A percentile compares a stretch with the other conserved stretches of the same genome.
Evolutionary conservation across 1,140 invertebrate species (phyloP).

Genomic region (Melanaphis sacchari): DNA sequence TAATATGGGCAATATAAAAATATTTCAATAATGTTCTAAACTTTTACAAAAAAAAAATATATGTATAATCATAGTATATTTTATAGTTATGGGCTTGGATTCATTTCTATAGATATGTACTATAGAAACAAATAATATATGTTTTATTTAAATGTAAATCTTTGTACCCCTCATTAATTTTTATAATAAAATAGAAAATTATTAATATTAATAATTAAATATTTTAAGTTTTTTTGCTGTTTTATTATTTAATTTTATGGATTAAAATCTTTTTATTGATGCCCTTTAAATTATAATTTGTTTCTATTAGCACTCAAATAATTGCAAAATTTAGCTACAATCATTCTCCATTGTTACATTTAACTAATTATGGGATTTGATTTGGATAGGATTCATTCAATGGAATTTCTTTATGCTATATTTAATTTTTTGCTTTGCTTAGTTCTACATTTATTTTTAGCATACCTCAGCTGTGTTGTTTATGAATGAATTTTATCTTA

Average conservation of each 20-base stretch:
- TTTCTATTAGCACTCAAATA: slow-evolving; percentile 2
- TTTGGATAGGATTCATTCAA: neutral
- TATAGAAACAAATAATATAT: slow-evolving; percentile 22
- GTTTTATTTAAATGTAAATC: slow-evolving; percentile 24
- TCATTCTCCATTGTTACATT: neutral
- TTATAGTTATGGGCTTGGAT: neutral
- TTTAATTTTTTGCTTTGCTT: neutral
- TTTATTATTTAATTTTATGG: slow-evolving; percentile 11
- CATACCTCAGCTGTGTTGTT: neutral
- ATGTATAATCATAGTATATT: neutral
- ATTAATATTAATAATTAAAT: slow-evolving; percentile 36
- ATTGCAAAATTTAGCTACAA: neutral
- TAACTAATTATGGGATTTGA: neutral
- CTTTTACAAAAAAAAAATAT: slow-evolving; percentile 5
- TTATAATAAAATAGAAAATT: slow-evolving; percentile 31
- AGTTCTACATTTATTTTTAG: neutral
- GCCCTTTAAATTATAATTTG: neutral
- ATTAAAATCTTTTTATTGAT: neutral
- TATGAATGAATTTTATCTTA: neutral
- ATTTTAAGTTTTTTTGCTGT: slow-evolving; percentile 35
- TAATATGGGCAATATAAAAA: slow-evolving; percentile 31
- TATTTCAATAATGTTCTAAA: slow-evolving; percentile 39
- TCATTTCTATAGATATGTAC: slow-evolving; percentile 22
- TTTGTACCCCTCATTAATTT: slow-evolving; percentile 25
- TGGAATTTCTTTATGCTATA: neutral